phyloP scores from a whole-genome alignment of 1,140 invertebrate genomes.

The Holcopasites calliopsidis region DNA sequence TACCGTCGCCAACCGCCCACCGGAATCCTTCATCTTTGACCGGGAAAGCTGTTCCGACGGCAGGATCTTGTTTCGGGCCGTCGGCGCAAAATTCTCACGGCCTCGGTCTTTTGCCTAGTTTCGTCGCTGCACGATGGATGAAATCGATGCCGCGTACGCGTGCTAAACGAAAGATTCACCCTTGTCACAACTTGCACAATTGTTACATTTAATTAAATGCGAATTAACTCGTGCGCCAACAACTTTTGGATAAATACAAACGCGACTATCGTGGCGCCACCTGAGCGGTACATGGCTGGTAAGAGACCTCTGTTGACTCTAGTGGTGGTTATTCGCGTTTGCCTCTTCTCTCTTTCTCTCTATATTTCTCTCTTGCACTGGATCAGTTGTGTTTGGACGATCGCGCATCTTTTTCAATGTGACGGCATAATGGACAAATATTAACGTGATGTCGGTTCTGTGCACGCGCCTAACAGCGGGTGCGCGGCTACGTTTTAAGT shows the following conservation, averaged over 20 bases:
- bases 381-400: slow-evolving; percentile 54
- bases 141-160: neutral
- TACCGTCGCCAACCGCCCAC: neutral
- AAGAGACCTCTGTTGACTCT: slow-evolving; percentile 73
- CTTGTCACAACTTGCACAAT: neutral
- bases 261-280: slow-evolving; percentile 25
- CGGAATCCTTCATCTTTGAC: neutral
- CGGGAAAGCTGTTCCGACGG: slow-evolving; percentile 27
- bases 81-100: neutral
- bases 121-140: too few relatives aligned
- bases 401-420: slow-evolving; percentile 60
- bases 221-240: neutral
- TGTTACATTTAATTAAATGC: neutral
- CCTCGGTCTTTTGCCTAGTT: neutral
- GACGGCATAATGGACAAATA: slow-evolving; percentile 61
- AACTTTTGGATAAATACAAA: slow-evolving; percentile 5
- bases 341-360: slow-evolving; percentile 58
- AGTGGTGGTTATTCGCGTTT: slow-evolving; percentile 79
- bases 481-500: slow-evolving; percentile 46
- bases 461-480: slow-evolving; percentile 55
- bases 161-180: neutral
- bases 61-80: slow-evolving; percentile 2
- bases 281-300: slow-evolving; percentile 50
- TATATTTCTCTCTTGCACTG: slow-evolving; percentile 48
- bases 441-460: slow-evolving; percentile 52